These are phyloP conservation scores for Scylla paramamosain DNA, from an alignment of 1,140 invertebrate species.

Conservation along the genomic window DNA sequence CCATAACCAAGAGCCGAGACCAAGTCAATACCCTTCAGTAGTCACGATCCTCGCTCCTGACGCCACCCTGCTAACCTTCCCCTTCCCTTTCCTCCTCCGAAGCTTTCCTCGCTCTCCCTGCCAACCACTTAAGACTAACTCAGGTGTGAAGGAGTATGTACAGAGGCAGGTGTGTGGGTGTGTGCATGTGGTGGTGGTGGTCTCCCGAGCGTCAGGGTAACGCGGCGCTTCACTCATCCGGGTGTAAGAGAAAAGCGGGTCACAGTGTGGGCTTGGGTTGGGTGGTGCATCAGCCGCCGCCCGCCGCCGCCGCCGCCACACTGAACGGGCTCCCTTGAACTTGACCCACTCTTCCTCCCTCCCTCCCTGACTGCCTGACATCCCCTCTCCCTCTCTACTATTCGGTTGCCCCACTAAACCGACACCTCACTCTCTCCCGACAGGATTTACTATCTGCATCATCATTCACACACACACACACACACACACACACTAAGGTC, in stretches of 20 bases:
- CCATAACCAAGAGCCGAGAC: neutral
- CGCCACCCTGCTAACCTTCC: neutral
- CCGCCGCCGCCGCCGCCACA: neutral
- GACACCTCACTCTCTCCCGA: neutral
- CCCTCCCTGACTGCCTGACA: neutral
- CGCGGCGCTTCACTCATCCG: conserved; percentile 44
- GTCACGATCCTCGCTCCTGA: neutral
- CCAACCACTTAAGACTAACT: too few species aligned
- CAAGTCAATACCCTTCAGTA: conserved; percentile 24
- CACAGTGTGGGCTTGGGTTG: conserved; percentile 25
- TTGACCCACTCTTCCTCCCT: conserved; percentile 57
- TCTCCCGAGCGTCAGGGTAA: neutral
- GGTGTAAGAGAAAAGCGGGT: conserved; percentile 57
- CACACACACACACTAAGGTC: neutral
- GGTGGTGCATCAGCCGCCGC: neutral
- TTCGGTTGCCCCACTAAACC: too few species aligned
- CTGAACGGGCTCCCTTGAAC: conserved; percentile 54
- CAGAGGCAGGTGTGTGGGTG: neutral
- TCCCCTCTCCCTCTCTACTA: neutral
- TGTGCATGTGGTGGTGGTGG: neutral
- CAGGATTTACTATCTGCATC: too few species aligned
- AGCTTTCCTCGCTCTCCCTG: neutral
- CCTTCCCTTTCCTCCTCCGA: neutral
- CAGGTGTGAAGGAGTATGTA: neutral
- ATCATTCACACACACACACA: neutral